phyloP scores from a whole-genome alignment of 2,888 invertebrate species.

The Caenorhabditis sp. region DNA sequence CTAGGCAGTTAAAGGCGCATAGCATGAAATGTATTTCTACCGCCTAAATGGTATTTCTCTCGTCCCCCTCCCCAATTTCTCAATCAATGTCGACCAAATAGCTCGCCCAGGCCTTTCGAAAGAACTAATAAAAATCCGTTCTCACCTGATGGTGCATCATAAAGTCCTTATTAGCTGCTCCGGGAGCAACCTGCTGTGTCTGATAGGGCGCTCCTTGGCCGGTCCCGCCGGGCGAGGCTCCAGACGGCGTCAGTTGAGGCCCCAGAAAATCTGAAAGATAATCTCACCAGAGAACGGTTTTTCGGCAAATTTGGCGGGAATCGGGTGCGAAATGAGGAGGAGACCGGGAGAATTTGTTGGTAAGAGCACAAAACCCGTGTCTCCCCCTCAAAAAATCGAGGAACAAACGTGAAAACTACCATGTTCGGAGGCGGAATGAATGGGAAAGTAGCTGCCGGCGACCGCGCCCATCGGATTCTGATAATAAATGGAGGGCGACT shows the following conservation, averaged over 20 bases:
- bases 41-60: no score
- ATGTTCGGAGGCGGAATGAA: constrained; percentile 44
- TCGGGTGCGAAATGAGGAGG: no score
- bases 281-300: constrained; percentile 39
- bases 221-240: not conserved
- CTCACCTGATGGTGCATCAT: constrained; percentile 45
- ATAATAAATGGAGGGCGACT: constrained; percentile 9
- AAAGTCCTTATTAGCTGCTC: constrained; percentile 25
- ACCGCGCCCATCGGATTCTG: constrained; percentile 12
- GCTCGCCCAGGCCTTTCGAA: no score
- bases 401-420: no score
- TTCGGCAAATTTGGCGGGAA: not conserved
- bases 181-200: not conserved
- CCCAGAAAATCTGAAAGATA: constrained; percentile 49
- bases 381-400: not conserved
- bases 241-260: constrained; percentile 26
- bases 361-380: no score
- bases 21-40: no score
- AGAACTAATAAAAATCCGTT: no score
- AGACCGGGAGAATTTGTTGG: no score
- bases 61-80: no score
- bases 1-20: no score
- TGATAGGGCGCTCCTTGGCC: constrained; percentile 21
- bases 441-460: constrained; percentile 32
- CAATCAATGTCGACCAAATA: no score